These are phyloP conservation scores for Nemotelus pantherinus DNA, from an alignment of 2,888 invertebrate genomes.

Conservation along the genomic window DNA sequence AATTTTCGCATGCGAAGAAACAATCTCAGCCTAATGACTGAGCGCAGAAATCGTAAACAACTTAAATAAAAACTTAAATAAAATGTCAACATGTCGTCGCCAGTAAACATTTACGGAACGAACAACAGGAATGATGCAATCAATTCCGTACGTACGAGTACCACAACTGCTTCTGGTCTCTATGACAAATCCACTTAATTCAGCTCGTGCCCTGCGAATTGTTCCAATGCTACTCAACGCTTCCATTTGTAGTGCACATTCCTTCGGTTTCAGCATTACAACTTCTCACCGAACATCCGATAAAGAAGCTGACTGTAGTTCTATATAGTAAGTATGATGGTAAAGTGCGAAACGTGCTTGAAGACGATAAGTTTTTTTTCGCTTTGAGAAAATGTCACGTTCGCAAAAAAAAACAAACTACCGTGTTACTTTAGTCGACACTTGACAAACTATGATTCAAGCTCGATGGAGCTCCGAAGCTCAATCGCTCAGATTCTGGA, in stretches of 20 bases:
- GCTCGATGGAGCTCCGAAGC: background rate
- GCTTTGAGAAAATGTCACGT: conserved; percentile 40
- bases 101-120: background rate
- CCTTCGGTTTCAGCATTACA: background rate
- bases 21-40: background rate
- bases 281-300: conserved; percentile 14
- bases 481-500: background rate
- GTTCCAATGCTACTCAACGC: background rate
- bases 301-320: conserved; percentile 20
- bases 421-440: conserved; percentile 1
- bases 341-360: conserved; percentile 33
- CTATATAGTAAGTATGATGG: background rate
- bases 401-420: background rate
- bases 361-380: conserved; percentile 23
- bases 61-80: background rate
- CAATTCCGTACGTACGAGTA: background rate
- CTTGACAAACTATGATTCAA: background rate
- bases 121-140: conserved; percentile 6
- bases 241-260: conserved; percentile 15
- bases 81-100: conserved; percentile 13
- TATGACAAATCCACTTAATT: background rate
- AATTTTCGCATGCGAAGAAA: background rate
- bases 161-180: background rate
- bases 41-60: background rate
- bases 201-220: conserved; percentile 18